phyloP scores from a whole-genome alignment of 2,888 invertebrate species.

The Colletes collaris region DNA sequence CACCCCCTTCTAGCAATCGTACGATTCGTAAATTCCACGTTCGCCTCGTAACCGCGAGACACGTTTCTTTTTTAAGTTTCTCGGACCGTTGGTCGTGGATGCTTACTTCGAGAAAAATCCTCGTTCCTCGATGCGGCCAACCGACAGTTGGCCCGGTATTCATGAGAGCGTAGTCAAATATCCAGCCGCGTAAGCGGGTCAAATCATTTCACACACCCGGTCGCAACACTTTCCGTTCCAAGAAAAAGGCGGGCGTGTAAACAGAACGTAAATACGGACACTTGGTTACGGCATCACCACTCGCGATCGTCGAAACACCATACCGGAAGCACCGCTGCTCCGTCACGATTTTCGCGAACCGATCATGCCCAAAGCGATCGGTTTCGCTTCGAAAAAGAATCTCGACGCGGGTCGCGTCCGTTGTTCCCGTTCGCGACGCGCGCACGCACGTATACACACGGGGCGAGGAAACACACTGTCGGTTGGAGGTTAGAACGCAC shows the following conservation, averaged over 20 bases:
- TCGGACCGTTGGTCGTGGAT: neutral
- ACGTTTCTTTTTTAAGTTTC: neutral
- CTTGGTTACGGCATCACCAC: conserved; percentile 3
- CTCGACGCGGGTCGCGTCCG: neutral
- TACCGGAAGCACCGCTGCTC: conserved; percentile 25
- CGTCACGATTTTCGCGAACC: neutral
- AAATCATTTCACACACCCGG: conserved; percentile 1
- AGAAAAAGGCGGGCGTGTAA: neutral
- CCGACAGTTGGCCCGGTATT: conserved; percentile 16
- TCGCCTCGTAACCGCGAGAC: neutral
- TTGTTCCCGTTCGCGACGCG: too few relatives aligned
- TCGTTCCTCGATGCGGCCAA: conserved; percentile 15
- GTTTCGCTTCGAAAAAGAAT: neutral
- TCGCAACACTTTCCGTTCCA: neutral
- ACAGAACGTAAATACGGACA: neutral
- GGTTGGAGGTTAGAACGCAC: conserved; percentile 8
- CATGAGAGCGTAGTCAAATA: conserved; percentile 24
- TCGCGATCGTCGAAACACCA: conserved; percentile 10
- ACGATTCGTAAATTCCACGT: neutral
- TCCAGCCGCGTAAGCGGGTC: neutral
- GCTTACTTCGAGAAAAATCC: conserved; percentile 46
- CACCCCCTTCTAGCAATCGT: neutral
- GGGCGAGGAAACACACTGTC: neutral
- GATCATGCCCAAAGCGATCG: too few relatives aligned
- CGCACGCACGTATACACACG: too few relatives aligned